Evolutionary conservation across 2,113 vertebrate species (phyloP).

Genomic region (Anser cygnoides): DNA sequence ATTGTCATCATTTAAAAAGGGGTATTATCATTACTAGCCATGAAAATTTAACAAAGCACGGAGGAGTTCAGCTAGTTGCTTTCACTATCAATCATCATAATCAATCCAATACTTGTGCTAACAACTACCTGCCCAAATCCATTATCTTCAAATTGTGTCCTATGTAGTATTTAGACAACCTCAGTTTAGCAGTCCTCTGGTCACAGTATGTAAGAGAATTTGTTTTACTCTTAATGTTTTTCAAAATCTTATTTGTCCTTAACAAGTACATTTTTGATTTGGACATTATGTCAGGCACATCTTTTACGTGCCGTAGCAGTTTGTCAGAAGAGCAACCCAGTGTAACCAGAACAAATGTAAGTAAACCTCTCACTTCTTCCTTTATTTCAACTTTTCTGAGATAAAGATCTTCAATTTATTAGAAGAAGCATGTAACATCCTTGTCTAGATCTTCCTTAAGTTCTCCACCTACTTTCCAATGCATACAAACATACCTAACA

Average conservation of each 20-base stretch:
- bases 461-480: not conserved
- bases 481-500: not conserved
- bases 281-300: fast-evolving
- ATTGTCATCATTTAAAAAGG: not conserved
- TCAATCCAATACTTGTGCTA: not conserved
- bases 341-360: not conserved
- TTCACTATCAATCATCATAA: not conserved
- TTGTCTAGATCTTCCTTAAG: not conserved
- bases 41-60: not conserved
- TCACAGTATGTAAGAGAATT: not conserved
- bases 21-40: not conserved
- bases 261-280: not conserved
- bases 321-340: not conserved
- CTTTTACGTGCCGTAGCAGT: not conserved
- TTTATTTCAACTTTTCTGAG: not conserved
- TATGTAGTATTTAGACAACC: not conserved
- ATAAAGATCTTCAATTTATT: not conserved
- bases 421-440: not conserved
- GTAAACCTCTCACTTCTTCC: not conserved
- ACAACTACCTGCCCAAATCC: not conserved
- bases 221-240: not conserved
- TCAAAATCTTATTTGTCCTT: not conserved
- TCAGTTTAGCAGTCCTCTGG: not conserved
- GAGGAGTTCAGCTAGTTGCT: not conserved
- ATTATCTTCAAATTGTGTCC: not conserved